These are phyloP conservation scores for Solenopsis invicta DNA, from an alignment of 1,140 invertebrate species.

Conservation along the genomic window DNA sequence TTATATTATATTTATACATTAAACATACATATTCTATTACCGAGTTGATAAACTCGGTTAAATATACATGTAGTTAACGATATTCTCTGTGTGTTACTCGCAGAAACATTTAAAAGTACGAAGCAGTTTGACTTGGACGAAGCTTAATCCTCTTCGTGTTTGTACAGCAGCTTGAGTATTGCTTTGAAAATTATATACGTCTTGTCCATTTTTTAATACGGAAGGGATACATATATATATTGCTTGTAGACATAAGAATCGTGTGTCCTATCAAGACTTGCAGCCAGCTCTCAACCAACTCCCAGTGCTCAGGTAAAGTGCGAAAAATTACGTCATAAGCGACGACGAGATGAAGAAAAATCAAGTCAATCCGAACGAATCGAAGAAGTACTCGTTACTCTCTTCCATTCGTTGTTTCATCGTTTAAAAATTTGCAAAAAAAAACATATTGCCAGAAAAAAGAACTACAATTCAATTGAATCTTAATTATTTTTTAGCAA, in stretches of 20 bases:
- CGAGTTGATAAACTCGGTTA: not conserved
- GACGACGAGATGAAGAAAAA: not conserved
- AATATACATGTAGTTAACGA: not conserved
- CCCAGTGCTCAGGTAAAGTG: constrained; percentile 90
- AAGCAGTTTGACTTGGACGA: constrained; percentile 7
- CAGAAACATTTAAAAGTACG: not conserved
- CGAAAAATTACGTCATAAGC: constrained; percentile 61
- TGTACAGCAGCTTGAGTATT: constrained; percentile 60
- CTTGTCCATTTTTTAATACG: constrained; percentile 59
- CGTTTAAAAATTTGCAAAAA: not conserved
- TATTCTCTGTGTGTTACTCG: not conserved
- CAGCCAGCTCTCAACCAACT: constrained; percentile 90
- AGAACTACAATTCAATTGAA: not conserved
- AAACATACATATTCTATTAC: not conserved
- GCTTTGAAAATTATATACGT: constrained; percentile 44
- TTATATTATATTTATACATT: not conserved
- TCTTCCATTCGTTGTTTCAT: constrained; percentile 13
- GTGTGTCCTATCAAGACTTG: constrained; percentile 91
- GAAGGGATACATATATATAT: constrained; percentile 62
- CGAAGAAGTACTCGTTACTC: not conserved
- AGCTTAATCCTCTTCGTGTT: constrained; percentile 66
- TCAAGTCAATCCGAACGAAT: constrained; percentile 5
- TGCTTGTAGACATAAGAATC: constrained; percentile 90
- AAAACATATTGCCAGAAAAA: not conserved
- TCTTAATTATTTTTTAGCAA: not conserved